Percentiles rank a stretch among this genome's conserved stretches.
phyloP scores from a whole-genome alignment of 2,113 vertebrate genomes.

The Gobio gobio region DNA sequence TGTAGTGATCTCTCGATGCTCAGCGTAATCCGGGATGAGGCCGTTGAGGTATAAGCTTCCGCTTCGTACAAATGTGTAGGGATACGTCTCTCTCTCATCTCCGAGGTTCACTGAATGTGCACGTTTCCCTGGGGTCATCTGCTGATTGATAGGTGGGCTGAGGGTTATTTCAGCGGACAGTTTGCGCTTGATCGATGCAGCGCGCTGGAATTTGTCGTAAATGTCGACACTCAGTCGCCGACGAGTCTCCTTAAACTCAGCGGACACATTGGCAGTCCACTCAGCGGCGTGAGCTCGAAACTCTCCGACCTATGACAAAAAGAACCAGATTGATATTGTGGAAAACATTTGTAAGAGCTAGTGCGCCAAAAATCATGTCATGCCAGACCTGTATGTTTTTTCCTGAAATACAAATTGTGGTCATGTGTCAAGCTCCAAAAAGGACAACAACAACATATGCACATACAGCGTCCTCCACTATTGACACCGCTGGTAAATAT shows the following conservation, averaged over 20 bases:
- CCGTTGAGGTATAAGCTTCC: slow-evolving; percentile 96
- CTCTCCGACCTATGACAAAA: slow-evolving; percentile 86
- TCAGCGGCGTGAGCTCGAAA: slow-evolving; percentile 95
- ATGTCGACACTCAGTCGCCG: slow-evolving; percentile 95
- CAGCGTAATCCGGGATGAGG: slow-evolving; percentile 89
- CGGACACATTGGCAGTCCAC: slow-evolving; percentile 97
- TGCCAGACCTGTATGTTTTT: no score
- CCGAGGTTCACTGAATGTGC: slow-evolving; percentile 89
- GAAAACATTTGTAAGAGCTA: not conserved
- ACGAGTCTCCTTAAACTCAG: slow-evolving; percentile 97
- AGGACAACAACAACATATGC: no score
- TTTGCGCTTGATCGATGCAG: slow-evolving; percentile 96
- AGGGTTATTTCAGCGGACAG: slow-evolving; percentile 91
- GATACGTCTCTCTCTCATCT: slow-evolving; percentile 80
- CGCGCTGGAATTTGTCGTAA: slow-evolving; percentile 95
- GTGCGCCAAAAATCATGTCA: not conserved
- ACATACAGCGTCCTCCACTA: no score
- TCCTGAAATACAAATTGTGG: no score
- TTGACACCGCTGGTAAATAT: no score
- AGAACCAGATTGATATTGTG: not conserved
- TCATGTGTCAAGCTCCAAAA: no score
- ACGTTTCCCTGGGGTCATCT: slow-evolving; percentile 92
- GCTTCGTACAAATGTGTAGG: slow-evolving; percentile 79
- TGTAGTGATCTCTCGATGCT: slow-evolving; percentile 84
- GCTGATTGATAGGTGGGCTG: slow-evolving; percentile 81